Evolutionary conservation across 2,797 vertebrate genomes (phyloP).

Genomic region (Notolepis coatsorum): DNA sequence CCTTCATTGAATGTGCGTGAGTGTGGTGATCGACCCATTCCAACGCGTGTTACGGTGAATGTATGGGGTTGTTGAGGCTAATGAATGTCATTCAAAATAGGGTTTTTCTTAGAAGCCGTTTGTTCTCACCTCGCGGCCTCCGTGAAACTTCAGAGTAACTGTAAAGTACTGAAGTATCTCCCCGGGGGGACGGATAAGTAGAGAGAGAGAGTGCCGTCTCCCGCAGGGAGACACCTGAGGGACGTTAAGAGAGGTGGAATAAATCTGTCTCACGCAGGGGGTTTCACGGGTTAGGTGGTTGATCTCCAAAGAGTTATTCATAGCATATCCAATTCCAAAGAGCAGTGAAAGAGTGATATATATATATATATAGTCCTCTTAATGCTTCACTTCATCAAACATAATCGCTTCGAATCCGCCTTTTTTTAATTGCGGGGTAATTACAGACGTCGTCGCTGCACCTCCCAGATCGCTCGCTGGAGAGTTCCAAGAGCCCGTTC

Average conservation of each 20-base stretch:
- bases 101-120: no score
- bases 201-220: neutral
- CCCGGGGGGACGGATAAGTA: neutral
- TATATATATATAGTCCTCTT: no score
- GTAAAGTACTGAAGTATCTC: no score
- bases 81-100: neutral
- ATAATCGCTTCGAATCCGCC: neutral
- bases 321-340: slow-evolving; percentile 1
- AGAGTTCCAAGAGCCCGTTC: no score
- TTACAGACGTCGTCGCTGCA: neutral
- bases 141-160: neutral
- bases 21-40: no score
- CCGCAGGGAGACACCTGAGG: neutral
- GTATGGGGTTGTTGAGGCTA: no score
- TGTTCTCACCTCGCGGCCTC: neutral
- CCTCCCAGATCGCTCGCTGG: neutral
- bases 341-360: neutral
- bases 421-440: neutral
- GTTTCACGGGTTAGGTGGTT: neutral
- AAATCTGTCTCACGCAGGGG: neutral
- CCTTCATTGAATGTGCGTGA: no score
- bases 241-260: neutral
- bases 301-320: slow-evolving; percentile 1
- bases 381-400: neutral
- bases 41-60: no score